These are phyloP conservation scores for Adineta ricciae DNA, from an alignment of 2,888 invertebrate genomes.

Conservation along the genomic window DNA sequence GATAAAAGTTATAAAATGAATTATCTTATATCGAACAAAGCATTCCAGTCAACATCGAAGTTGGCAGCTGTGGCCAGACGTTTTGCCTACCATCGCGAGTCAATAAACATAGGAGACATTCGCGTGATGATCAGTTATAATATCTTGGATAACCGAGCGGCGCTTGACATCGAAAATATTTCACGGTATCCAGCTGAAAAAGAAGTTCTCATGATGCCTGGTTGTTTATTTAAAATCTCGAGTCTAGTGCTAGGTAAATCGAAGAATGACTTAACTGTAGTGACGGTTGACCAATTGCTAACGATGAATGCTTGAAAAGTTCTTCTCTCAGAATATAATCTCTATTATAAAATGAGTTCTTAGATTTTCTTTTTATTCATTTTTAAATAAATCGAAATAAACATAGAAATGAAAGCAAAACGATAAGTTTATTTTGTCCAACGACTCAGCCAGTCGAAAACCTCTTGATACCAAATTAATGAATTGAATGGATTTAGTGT, in stretches of 20 bases:
- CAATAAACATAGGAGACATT: too few species aligned
- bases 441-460: not conserved
- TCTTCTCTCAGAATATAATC: too few species aligned
- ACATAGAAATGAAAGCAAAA: not conserved
- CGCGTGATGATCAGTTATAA: too few species aligned
- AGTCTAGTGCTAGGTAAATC: not conserved
- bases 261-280: not conserved
- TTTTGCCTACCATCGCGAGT: not conserved
- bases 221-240: not conserved
- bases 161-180: not conserved
- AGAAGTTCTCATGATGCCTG: not conserved
- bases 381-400: not conserved
- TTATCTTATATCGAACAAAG: not conserved
- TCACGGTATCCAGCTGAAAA: not conserved
- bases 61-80: not conserved
- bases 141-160: not conserved
- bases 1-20: not conserved
- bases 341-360: too few species aligned
- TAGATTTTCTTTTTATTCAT: too few species aligned
- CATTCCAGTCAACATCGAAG: not conserved
- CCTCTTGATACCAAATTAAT: not conserved
- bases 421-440: not conserved
- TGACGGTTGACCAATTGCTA: too few species aligned
- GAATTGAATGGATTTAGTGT: not conserved
- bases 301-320: too few species aligned